A percentile compares a stretch with the other conserved stretches of the same genome.
phyloP scores from a whole-genome alignment of 1,140 invertebrate species.

The Notospermus geniculatus region DNA sequence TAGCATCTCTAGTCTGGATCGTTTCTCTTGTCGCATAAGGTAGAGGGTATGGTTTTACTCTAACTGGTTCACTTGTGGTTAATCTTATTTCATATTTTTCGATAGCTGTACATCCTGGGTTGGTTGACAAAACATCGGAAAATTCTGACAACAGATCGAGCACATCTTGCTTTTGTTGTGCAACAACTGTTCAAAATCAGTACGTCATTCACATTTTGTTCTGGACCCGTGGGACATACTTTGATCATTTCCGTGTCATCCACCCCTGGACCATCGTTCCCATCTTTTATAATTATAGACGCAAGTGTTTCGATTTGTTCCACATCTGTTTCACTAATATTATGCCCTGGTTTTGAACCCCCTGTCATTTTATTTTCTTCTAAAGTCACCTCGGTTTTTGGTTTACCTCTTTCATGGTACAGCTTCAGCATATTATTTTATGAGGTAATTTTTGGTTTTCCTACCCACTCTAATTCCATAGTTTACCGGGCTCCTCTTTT shows the following conservation, averaged over 20 bases:
- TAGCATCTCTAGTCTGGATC: constrained; percentile 33
- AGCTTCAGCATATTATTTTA: constrained; percentile 7
- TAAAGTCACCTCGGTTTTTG: not conserved
- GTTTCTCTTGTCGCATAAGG: constrained; percentile 43
- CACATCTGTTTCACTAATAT: too few relatives aligned
- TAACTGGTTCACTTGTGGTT: constrained; percentile 8
- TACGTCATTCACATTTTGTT: constrained; percentile 8
- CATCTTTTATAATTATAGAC: too few relatives aligned
- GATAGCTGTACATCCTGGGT: constrained; percentile 19
- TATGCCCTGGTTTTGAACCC: not conserved
- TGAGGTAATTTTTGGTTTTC: not conserved
- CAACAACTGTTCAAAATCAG: not conserved
- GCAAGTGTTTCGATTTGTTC: too few relatives aligned
- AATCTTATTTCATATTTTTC: constrained; percentile 12
- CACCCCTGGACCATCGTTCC: too few relatives aligned
- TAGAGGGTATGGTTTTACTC: constrained; percentile 30
- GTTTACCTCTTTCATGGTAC: not conserved
- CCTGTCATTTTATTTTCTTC: not conserved
- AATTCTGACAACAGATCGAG: constrained; percentile 6
- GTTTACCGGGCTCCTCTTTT: not conserved
- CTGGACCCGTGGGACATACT: not conserved
- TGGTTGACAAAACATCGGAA: constrained; percentile 15
- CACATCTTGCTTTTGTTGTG: not conserved
- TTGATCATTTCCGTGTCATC: too few relatives aligned
- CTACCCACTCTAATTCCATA: not conserved